Conservation (phyloP, 1,140 invertebrate genomes). For the Cydia strobilella region DNA sequence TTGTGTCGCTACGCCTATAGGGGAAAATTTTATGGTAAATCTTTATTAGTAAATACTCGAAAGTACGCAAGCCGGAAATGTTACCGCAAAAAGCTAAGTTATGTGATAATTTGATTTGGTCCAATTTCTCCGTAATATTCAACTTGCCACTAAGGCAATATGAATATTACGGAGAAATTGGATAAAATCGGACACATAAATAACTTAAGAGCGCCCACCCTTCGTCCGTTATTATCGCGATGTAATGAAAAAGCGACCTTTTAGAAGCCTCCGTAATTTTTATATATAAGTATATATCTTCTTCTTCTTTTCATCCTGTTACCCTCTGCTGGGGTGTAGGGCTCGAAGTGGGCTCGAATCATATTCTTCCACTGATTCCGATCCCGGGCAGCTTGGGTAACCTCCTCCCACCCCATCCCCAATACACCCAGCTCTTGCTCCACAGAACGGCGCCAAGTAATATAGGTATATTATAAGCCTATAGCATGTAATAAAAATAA, state of each 20-base stretch:
- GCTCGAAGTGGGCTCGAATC: too few relatives aligned
- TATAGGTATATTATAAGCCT: too few relatives aligned
- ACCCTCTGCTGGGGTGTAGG: too few relatives aligned
- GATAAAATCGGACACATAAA: conserved; percentile 7
- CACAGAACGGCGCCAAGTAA: too few relatives aligned
- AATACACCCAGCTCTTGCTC: too few relatives aligned
- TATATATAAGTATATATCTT: background rate
- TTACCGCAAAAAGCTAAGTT: background rate
- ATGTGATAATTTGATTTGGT: background rate
- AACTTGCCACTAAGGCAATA: background rate
- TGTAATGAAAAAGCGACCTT: conserved; percentile 25
- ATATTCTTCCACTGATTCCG: too few relatives aligned
- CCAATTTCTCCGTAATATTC: conserved; percentile 10
- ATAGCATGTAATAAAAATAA: too few relatives aligned
- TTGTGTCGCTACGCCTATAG: too few relatives aligned
- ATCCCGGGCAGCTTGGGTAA: too few relatives aligned
- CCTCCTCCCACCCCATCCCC: too few relatives aligned
- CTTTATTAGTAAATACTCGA: background rate
- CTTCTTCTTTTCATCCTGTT: too few relatives aligned
- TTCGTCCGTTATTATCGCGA: conserved; percentile 1
- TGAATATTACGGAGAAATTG: conserved; percentile 8
- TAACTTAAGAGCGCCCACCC: conserved; percentile 3
- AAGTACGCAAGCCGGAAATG: background rate
- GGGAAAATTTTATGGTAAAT: too few relatives aligned
- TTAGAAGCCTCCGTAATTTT: background rate